Base-by-base conservation (phyloP, 1,140 invertebrate species). In the Drosophila quadrilineata region DNA sequence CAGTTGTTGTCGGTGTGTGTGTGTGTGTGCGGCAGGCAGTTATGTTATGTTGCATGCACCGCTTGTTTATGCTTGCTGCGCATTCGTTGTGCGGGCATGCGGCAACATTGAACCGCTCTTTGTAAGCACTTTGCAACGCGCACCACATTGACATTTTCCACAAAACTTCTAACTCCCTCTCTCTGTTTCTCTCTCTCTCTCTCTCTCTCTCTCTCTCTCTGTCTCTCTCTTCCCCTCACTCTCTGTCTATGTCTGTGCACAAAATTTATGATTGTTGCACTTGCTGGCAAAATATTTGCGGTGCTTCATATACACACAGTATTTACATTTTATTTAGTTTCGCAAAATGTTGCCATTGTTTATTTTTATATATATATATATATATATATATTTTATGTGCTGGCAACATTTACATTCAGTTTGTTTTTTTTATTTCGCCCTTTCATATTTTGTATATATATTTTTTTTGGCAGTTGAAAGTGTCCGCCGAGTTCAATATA, bases 41-140 rank as follows among this genome's bases (percentile, higher is more conserved):
- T 26, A 35, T 52, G 57, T 52, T 52, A 33, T 52, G 48, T 31
- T 49, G 49, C 24, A 48, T 56, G 53, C 71, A 48, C 46, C 52
- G 54, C 50, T 64, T 64, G 62, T 84, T 76, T 72, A 80, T 80
- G 77, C 71, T 84, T 69, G 71, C 72, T 75, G 68, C n/a, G n/a
- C 63, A 84, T 72, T 80, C 48, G 52, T 58, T 38, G 71, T 71
- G 75, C 66, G 17, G 43, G 46, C 75, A 71, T 75, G 75, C 75
- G 76, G 67, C 67, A 80, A 68, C 62, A 56, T 66, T 65, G 33
- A 31, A 31, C 31, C 56, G 43, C 29, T 59, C 54, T 52, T 33
- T 26, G 14, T 12, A n/a, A 19, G 45, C 49, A 33, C 54, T 46
- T 29, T 52, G 8, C 19, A 9, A 22, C 36, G 29, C 22, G 16